A percentile compares a stretch with the other conserved stretches of the same genome.
These are phyloP conservation scores for Keiferia lycopersicella DNA, from an alignment of 2,888 invertebrate species.

Conservation along the genomic window DNA sequence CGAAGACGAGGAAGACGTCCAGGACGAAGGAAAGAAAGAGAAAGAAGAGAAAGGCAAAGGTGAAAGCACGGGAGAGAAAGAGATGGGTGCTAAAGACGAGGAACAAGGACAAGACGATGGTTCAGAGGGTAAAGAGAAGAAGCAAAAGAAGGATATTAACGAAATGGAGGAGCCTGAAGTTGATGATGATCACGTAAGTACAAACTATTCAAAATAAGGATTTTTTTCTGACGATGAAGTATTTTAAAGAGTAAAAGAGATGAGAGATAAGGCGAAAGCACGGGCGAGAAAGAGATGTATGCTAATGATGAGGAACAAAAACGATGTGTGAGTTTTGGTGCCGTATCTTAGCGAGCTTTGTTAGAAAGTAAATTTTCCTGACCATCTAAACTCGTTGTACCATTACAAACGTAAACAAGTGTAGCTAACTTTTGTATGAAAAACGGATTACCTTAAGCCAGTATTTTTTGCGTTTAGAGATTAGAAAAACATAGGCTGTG, in stretches of 20 bases:
- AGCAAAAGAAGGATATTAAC: constrained; percentile 87
- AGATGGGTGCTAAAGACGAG: constrained; percentile 87
- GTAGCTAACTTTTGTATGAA: too few relatives aligned
- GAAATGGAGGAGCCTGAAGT: constrained; percentile 90
- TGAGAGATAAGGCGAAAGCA: not conserved
- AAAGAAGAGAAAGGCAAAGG: constrained; percentile 83
- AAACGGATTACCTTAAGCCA: too few relatives aligned
- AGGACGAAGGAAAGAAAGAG: constrained; percentile 77
- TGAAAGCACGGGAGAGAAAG: constrained; percentile 84
- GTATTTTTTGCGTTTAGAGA: too few relatives aligned
- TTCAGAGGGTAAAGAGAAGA: constrained; percentile 78
- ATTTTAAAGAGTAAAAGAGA: not conserved
- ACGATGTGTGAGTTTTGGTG: too few relatives aligned
- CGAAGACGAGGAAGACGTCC: constrained; percentile 88
- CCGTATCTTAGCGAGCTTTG: too few relatives aligned
- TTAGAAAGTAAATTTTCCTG: too few relatives aligned
- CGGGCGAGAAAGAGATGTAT: not conserved
- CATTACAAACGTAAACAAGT: too few relatives aligned
- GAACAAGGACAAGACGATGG: constrained; percentile 80
- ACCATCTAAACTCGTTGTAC: too few relatives aligned
- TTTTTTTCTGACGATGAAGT: not conserved
- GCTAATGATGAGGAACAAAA: too few relatives aligned
- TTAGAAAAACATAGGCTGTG: too few relatives aligned
- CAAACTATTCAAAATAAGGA: not conserved
- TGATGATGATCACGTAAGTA: constrained; percentile 87